These are phyloP conservation scores for Alsophila aescularia DNA, from an alignment of 2,888 invertebrate species.

Conservation along the genomic window DNA sequence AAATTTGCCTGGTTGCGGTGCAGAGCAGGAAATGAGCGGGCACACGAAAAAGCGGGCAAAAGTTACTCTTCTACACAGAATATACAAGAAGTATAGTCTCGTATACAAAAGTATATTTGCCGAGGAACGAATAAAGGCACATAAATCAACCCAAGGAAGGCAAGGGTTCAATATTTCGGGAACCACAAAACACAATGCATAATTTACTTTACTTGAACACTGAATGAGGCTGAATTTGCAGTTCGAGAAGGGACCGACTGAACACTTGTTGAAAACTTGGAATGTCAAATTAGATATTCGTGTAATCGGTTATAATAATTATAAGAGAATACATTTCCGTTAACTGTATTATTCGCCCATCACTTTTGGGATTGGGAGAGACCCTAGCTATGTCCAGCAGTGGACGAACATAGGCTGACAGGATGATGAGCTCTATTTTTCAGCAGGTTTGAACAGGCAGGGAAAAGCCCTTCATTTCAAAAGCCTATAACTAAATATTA, in stretches of 20 bases:
- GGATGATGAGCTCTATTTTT: too few species aligned
- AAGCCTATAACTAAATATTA: too few species aligned
- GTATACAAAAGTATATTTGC: neutral
- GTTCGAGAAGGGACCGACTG: conserved; percentile 19
- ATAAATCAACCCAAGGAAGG: conserved; percentile 45
- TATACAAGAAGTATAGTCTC: too few species aligned
- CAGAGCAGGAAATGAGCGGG: too few species aligned
- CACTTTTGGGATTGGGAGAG: too few species aligned
- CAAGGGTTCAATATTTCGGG: conserved; percentile 43
- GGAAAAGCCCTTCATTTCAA: too few species aligned
- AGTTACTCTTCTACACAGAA: conserved; percentile 12
- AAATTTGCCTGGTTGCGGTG: too few species aligned
- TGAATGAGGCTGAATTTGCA: conserved; percentile 24
- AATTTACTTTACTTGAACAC: conserved; percentile 40
- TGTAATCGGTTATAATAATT: neutral
- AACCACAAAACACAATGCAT: conserved; percentile 40
- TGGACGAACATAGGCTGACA: too few species aligned
- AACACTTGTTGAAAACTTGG: conserved; percentile 3
- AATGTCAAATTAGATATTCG: conserved; percentile 16
- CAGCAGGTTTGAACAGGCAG: too few species aligned
- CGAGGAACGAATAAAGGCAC: conserved; percentile 32
- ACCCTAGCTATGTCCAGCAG: too few species aligned
- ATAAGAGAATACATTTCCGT: too few species aligned
- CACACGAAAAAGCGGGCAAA: neutral
- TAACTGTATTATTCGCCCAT: too few species aligned